A percentile compares a stretch with the other conserved stretches of the same genome.
Evolutionary conservation across 2,797 vertebrate genomes (phyloP).

Genomic region (Phrynocephalus guinanensis): DNA sequence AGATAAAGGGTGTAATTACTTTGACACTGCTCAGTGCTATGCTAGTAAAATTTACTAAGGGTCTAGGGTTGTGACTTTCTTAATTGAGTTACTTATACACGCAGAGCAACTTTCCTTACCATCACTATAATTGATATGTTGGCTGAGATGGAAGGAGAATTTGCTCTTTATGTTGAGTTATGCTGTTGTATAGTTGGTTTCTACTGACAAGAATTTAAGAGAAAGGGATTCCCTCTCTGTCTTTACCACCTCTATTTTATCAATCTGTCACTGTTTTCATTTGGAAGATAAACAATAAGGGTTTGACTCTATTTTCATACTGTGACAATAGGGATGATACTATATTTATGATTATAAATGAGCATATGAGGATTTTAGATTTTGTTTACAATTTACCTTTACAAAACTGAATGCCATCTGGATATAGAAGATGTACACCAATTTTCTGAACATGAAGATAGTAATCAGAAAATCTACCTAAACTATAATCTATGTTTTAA

Average conservation of each 20-base stretch:
- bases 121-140: conserved; percentile 75
- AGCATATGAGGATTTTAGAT: conserved; percentile 45
- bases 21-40: conserved; percentile 71
- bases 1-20: conserved; percentile 77
- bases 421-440: conserved; percentile 65
- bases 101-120: conserved; percentile 66
- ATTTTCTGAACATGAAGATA: conserved; percentile 67
- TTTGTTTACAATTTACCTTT: conserved; percentile 70
- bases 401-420: conserved; percentile 69
- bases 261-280: conserved; percentile 35
- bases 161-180: conserved; percentile 60
- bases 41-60: conserved; percentile 75
- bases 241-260: conserved; percentile 10
- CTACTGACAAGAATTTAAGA: conserved; percentile 53
- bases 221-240: background rate
- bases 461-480: conserved; percentile 58
- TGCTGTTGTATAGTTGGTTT: conserved; percentile 50
- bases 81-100: conserved; percentile 77
- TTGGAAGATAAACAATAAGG: conserved; percentile 19
- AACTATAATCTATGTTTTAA: conserved; percentile 70
- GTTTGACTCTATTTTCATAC: conserved; percentile 20
- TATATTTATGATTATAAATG: no score
- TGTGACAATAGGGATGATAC: no score
- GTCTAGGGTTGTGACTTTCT: conserved; percentile 71
- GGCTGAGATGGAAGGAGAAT: conserved; percentile 61